A percentile compares a stretch with the other conserved stretches of the same genome.
Evolutionary conservation across 1,140 invertebrate genomes (phyloP).

Genomic region (Drosophila pachea): DNA sequence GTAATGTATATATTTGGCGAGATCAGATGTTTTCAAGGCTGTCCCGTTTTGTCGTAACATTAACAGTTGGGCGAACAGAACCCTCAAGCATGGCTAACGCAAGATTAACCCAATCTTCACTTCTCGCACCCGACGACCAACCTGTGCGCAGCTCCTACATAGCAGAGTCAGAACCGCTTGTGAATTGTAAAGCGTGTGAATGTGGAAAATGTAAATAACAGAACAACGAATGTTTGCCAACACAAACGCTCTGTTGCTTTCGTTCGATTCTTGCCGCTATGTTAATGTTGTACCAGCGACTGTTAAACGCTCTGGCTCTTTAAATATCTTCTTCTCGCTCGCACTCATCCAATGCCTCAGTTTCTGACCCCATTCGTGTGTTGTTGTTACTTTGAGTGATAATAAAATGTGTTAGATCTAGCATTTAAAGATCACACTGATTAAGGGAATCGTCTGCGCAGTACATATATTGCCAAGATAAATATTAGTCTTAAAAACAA

Average conservation of each 20-base stretch:
- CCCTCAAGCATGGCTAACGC: constrained; percentile 56
- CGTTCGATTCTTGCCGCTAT: neutral
- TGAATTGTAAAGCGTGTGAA: constrained; percentile 33
- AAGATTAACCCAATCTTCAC: constrained; percentile 66
- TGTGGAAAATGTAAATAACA: constrained; percentile 6
- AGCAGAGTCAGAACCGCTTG: constrained; percentile 39
- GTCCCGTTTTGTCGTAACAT: constrained; percentile 67
- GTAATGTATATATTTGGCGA: constrained; percentile 45
- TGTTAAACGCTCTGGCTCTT: neutral
- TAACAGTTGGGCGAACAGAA: constrained; percentile 67
- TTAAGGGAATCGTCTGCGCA: neutral
- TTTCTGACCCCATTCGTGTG: neutral
- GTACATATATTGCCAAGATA: neutral
- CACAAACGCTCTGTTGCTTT: neutral
- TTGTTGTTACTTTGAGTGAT: constrained; percentile 16
- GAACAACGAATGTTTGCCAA: neutral
- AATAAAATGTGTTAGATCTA: constrained; percentile 20
- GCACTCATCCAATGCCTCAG: neutral
- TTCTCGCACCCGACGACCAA: constrained; percentile 37
- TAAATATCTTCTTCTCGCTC: neutral
- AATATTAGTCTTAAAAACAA: neutral
- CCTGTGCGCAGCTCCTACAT: neutral
- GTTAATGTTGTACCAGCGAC: neutral
- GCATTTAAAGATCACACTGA: neutral
- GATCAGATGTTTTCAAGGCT: constrained; percentile 69